Percentiles rank a stretch among this genome's conserved stretches.
Conservation (phyloP, 1,140 invertebrate species). For the Brevipalpus yothersi region DNA sequence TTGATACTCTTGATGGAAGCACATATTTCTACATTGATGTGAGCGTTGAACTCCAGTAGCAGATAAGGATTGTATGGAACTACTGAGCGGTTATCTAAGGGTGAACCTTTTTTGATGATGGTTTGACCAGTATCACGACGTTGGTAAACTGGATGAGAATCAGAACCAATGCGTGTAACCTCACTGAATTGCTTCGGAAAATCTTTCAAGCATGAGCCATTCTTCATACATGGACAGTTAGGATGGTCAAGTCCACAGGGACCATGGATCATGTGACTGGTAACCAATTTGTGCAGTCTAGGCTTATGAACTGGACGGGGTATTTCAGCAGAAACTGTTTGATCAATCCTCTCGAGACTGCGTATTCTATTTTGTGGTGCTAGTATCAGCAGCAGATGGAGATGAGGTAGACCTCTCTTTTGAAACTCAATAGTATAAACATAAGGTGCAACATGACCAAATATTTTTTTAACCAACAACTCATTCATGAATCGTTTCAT, state of each 20-base stretch:
- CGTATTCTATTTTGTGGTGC: constrained; percentile 2
- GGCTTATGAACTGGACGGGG: constrained; percentile 20
- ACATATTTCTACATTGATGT: constrained; percentile 4
- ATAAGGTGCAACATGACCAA: not conserved
- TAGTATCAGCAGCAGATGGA: not conserved
- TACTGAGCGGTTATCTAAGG: not conserved
- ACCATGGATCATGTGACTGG: constrained; percentile 20
- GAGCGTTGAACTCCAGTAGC: constrained; percentile 13
- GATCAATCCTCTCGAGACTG: constrained; percentile 19
- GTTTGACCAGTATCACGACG: constrained; percentile 10
- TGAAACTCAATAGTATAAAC: not conserved
- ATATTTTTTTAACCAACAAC: constrained; percentile 11
- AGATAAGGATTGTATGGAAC: constrained; percentile 13
- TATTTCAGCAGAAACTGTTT: constrained; percentile 27
- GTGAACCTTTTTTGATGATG: constrained; percentile 5
- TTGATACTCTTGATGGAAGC: constrained; percentile 14
- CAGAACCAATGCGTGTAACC: not conserved
- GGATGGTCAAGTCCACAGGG: constrained; percentile 13
- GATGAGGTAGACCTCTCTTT: not conserved
- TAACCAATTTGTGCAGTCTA: constrained; percentile 17
- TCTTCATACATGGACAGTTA: too few species aligned
- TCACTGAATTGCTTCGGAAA: not conserved
- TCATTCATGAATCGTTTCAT: not conserved
- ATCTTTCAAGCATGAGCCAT: constrained; percentile 1
- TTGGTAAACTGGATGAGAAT: constrained; percentile 7